Conservation (phyloP, 2,888 invertebrate genomes). For the Branchipolynoe longqiensis region DNA sequence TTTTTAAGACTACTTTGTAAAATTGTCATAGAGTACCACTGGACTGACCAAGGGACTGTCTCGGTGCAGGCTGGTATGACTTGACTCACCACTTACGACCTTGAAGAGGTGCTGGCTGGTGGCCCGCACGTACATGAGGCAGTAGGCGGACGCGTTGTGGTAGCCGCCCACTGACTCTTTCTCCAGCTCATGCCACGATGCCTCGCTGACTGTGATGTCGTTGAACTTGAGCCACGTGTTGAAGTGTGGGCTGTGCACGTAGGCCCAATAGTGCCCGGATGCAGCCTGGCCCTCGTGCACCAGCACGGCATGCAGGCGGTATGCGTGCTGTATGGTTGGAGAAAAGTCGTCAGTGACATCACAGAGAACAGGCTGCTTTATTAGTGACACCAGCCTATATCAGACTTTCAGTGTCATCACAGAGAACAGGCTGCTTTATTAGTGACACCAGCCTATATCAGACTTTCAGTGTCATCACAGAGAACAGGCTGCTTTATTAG, state of each 20-base stretch:
- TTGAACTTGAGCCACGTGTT: constrained; percentile 83
- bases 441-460: no score
- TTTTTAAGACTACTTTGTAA: no score
- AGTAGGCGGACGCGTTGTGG: constrained; percentile 83
- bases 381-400: no score
- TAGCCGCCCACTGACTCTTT: constrained; percentile 83
- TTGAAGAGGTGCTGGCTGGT: constrained; percentile 73
- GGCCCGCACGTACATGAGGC: constrained; percentile 81
- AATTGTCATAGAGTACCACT: no score
- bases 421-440: no score
- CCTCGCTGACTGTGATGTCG: constrained; percentile 82
- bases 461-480: no score
- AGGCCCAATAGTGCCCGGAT: constrained; percentile 83
- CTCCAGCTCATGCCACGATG: constrained; percentile 82
- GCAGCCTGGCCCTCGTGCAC: constrained; percentile 83
- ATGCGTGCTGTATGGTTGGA: constrained; percentile 81
- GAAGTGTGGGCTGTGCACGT: constrained; percentile 79
- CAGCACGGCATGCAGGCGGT: constrained; percentile 82
- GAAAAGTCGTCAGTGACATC: no score
- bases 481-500: no score
- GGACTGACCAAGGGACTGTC: no score
- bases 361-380: no score
- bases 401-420: no score
- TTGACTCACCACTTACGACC: constrained; percentile 69
- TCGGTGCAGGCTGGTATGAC: no score